Conservation (phyloP, 1,140 invertebrate species). For the Diabrotica virgifera region DNA sequence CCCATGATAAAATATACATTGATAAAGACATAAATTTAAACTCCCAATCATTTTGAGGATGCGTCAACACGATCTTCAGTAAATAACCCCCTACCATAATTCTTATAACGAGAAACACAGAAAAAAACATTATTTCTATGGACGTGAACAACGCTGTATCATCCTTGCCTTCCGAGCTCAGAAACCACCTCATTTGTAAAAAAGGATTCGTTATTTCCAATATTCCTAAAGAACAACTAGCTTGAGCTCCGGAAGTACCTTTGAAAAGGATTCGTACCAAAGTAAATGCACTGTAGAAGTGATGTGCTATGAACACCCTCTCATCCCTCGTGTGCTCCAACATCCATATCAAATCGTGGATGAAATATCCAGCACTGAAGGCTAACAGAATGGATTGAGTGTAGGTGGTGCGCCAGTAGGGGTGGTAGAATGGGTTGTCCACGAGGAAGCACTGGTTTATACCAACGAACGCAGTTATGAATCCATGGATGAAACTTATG, state of each 20-base stretch:
- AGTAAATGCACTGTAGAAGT: slow-evolving; percentile 50
- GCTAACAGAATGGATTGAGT: slow-evolving; percentile 36
- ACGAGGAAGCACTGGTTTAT: slow-evolving; percentile 48
- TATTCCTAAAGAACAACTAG: slow-evolving; percentile 52
- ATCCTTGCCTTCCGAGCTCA: slow-evolving; percentile 43
- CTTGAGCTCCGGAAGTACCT: slow-evolving; percentile 51
- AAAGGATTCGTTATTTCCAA: slow-evolving; percentile 60
- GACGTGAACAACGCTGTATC: slow-evolving; percentile 30
- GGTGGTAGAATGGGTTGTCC: slow-evolving; percentile 35
- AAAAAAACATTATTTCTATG: slow-evolving; percentile 40
- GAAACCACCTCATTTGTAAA: slow-evolving; percentile 56
- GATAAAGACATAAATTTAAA: slow-evolving; percentile 34
- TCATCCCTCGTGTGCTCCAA: slow-evolving; percentile 49
- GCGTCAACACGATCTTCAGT: slow-evolving; percentile 28
- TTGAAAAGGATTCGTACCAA: slow-evolving; percentile 52
- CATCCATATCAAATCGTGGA: slow-evolving; percentile 58
- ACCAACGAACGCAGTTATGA: slow-evolving; percentile 46
- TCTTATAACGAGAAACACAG: slow-evolving; percentile 39
- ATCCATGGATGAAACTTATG: slow-evolving; percentile 50
- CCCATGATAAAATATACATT: slow-evolving; percentile 44
- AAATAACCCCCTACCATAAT: slow-evolving; percentile 41
- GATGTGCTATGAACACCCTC: slow-evolving; percentile 55
- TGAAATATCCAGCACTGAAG: slow-evolving; percentile 56
- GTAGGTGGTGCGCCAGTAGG: slow-evolving; percentile 34
- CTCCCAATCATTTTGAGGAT: slow-evolving; percentile 39